Percentiles rank a stretch among this genome's conserved stretches.
Conservation (phyloP, 2,888 invertebrate species). For the Charanyca ferruginea region DNA sequence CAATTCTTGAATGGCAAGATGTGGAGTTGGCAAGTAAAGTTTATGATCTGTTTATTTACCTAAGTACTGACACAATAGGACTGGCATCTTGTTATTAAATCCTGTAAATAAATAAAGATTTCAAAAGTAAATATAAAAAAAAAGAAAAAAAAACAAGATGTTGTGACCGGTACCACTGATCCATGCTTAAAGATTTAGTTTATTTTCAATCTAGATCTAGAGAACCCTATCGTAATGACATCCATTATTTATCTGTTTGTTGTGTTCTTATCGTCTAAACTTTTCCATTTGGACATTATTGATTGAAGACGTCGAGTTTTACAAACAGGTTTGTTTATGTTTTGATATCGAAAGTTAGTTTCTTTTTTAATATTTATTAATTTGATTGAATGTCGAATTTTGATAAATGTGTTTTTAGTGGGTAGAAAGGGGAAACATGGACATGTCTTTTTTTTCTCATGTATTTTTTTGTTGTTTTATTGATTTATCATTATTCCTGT, state of each 20-base stretch:
- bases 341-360: slow-evolving; percentile 21
- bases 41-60: no score
- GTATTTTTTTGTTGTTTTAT: no score
- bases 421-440: neutral
- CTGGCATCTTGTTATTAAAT: no score
- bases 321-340: slow-evolving; percentile 27
- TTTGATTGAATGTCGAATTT: slow-evolving; percentile 7
- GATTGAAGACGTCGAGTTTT: slow-evolving; percentile 16
- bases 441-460: neutral
- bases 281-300: slow-evolving; percentile 43
- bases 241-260: slow-evolving; percentile 26
- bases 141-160: no score
- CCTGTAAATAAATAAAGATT: no score
- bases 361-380: slow-evolving; percentile 3
- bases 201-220: neutral
- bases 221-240: slow-evolving; percentile 31
- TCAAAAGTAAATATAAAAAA: no score
- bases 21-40: no score
- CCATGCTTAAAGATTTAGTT: slow-evolving; percentile 16
- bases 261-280: slow-evolving; percentile 36
- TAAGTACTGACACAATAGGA: no score
- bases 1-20: no score
- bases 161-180: neutral
- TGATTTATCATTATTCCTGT: no score
- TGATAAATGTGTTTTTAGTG: neutral